Conservation (phyloP, 2,797 vertebrate species). For the Cetoscarus ocellatus region DNA sequence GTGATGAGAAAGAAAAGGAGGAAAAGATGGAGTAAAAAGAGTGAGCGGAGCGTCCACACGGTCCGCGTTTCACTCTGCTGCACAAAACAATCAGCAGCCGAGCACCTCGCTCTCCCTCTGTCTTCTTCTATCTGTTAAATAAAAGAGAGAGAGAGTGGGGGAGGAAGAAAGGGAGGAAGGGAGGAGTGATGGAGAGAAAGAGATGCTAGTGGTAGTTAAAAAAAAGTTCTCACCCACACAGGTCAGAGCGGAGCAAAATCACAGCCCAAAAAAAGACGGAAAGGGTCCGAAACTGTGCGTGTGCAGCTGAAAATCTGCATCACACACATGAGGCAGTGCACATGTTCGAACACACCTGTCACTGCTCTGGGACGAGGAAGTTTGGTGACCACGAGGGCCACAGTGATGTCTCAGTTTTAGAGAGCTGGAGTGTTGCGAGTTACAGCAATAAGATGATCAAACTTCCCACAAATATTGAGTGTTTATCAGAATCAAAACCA, state of each 20-base stretch:
- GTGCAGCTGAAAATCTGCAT: not conserved
- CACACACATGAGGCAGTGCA: not conserved
- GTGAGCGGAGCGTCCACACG: not conserved
- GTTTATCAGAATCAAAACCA: no score
- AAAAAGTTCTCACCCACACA: constrained; percentile 54
- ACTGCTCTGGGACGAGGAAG: no score
- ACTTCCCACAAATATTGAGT: no score
- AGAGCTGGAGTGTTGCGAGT: no score
- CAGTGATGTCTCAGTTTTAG: no score
- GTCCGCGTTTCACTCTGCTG: constrained; percentile 58
- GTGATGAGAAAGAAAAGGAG: not conserved
- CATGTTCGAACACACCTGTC: no score
- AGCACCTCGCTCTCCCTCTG: constrained; percentile 16
- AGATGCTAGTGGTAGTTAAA: constrained; percentile 13
- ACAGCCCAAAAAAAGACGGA: constrained; percentile 11
- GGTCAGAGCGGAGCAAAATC: constrained; percentile 45
- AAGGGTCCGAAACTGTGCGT: constrained; percentile 6
- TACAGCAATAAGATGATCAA: no score
- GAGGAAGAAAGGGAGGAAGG: constrained; percentile 33
- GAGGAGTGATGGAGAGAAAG: constrained; percentile 30
- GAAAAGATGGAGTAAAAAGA: constrained; percentile 2
- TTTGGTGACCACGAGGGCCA: no score
- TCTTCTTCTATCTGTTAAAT: constrained; percentile 16
- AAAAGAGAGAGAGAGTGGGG: constrained; percentile 39
- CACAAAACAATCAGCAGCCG: constrained; percentile 64